Conservation (phyloP, 2,113 vertebrate genomes). For the Arenaria interpres region DNA sequence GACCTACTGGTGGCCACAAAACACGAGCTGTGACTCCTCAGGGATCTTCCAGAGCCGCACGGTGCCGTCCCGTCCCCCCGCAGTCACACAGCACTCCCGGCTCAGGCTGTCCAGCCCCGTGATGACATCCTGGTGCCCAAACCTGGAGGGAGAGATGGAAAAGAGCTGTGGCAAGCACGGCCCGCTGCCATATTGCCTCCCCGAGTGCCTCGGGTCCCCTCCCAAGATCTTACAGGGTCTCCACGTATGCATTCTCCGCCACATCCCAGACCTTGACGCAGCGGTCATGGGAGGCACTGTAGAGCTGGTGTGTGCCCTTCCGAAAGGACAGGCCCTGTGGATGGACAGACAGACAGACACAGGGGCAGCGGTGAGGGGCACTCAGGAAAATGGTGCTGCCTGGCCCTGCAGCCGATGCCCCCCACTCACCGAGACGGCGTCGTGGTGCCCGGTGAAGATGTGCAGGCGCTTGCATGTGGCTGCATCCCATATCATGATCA, state of each 20-base stretch:
- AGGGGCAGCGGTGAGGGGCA: background rate
- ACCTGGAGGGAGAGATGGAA: conserved; percentile 68
- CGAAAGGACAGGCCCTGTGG: conserved; percentile 90
- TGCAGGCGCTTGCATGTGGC: conserved; percentile 85
- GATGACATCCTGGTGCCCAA: conserved; percentile 92
- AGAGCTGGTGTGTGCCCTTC: conserved; percentile 90
- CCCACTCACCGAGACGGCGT: conserved; percentile 84
- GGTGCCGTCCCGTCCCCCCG: conserved; percentile 88
- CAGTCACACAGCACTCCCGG: conserved; percentile 92
- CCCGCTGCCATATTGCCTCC: fast-evolving
- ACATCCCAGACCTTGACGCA: conserved; percentile 96
- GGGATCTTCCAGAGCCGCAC: conserved; percentile 96
- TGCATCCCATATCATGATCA: conserved; percentile 94
- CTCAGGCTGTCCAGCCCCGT: conserved; percentile 90
- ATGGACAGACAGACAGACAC: fast-evolving
- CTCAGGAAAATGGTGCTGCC: fast-evolving
- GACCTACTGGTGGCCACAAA: conserved; percentile 91
- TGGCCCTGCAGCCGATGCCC: fast-evolving
- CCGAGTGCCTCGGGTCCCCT: too few species aligned
- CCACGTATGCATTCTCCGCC: conserved; percentile 91
- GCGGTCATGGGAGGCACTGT: conserved; percentile 92
- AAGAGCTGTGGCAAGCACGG: fast-evolving
- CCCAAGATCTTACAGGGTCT: conserved; percentile 87
- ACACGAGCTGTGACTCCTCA: conserved; percentile 95
- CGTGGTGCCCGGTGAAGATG: conserved; percentile 91